Evolutionary conservation across 2,888 invertebrate species (phyloP), one percentile per base, ranked within the genome.

Genomic region (Neocrepidodera transversa): DNA sequence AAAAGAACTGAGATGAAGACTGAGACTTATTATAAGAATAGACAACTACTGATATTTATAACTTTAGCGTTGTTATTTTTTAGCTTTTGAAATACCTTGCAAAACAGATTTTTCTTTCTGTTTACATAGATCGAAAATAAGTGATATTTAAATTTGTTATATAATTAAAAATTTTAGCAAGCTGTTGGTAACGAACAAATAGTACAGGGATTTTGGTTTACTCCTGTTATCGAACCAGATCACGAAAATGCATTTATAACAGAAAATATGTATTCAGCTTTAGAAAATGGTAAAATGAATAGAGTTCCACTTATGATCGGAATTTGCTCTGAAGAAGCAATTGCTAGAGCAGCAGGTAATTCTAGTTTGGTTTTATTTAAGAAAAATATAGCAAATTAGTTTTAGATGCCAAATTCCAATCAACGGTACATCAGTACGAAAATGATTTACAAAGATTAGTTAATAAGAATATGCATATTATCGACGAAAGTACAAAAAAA

Each of bases 241-340:
- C 64, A 64, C 28, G 65, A 65, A 20, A 61, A 55, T 17, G 68
- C 68, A n/a, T 64, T 70, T 28, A 59, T 70, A 8, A 68, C 68
- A 3, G 49, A 66, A 43, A 14, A 45, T 1, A 67, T 67, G 67
- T 69, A 70, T 23, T 55, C 57, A 32, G 35, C 59, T 2, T 11
- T 69, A 26, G 60, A 57, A 23, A 56, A 57, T 11, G 70, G 70
- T 1, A 52, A 58, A 14, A 55, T 67, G 36, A 49, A 56, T 10
- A 61, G 53, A 45, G 67, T 69, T n/a, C 67, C 70, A 2, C 35
- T 68, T 0, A 55, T 70, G 7, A 68, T 70, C 1, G 68, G 70
- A 2, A 68, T 69, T n/a, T 58, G 58, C 32, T 69, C 70, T 1
- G 70, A 69, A 38, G 70, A 70, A 58, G 47, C 28, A 6, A 40